Conservation (phyloP, 2,888 invertebrate species). For the Pyrocoelia pectoralis region DNA sequence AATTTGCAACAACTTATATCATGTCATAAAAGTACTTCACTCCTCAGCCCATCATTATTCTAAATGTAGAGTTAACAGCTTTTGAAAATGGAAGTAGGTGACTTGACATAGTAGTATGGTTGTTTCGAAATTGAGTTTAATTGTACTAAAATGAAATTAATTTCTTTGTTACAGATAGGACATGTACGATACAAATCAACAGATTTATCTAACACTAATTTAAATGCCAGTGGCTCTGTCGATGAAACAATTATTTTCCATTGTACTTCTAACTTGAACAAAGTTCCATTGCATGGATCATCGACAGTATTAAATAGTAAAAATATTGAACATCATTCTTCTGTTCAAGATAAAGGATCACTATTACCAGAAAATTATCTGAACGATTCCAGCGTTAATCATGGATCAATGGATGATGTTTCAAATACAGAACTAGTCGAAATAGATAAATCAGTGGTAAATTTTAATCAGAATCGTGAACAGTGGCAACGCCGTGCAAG, state of each 20-base stretch:
- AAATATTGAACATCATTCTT: constrained; percentile 14
- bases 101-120: background rate
- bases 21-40: no score
- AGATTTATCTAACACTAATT: constrained; percentile 41
- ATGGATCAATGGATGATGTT: constrained; percentile 9
- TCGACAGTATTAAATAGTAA: constrained; percentile 31
- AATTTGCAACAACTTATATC: no score
- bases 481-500: constrained; percentile 69
- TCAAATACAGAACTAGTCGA: constrained; percentile 41
- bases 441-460: constrained; percentile 59
- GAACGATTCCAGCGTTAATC: background rate
- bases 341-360: constrained; percentile 14
- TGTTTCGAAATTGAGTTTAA: no score
- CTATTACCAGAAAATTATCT: background rate
- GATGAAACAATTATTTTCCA: constrained; percentile 47
- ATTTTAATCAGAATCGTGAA: constrained; percentile 64
- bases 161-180: constrained; percentile 48
- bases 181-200: constrained; percentile 43
- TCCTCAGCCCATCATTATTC: background rate
- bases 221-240: constrained; percentile 32
- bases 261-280: constrained; percentile 48
- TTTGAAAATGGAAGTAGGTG: constrained; percentile 4
- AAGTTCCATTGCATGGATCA: constrained; percentile 47
- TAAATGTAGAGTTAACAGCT: background rate
- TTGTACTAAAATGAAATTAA: background rate